Evolutionary conservation across 2,797 vertebrate species (phyloP).

Genomic region (Myotis pilosus): DNA sequence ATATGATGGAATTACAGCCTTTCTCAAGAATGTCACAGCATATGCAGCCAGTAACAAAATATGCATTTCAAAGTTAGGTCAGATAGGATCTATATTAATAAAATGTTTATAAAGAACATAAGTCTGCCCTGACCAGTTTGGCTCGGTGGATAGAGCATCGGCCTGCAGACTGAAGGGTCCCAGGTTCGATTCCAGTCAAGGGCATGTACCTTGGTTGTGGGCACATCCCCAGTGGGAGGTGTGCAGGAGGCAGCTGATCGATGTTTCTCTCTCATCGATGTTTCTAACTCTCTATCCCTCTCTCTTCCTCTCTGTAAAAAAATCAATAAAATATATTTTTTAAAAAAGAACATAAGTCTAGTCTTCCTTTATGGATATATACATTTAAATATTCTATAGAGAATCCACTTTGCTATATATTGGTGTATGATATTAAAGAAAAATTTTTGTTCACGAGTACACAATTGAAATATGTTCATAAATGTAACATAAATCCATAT

Average conservation of each 20-base stretch:
- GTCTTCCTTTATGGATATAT: neutral
- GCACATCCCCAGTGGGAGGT: too few relatives aligned
- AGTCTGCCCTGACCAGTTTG: neutral
- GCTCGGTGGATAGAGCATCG: too few relatives aligned
- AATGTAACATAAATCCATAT: neutral
- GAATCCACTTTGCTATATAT: neutral
- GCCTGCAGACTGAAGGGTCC: too few relatives aligned
- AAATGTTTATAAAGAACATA: neutral
- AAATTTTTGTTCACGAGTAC: neutral
- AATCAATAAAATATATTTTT: too few relatives aligned
- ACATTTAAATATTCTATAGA: neutral
- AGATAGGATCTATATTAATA: neutral
- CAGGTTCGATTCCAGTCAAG: too few relatives aligned
- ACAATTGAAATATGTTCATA: neutral
- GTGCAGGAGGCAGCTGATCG: too few relatives aligned
- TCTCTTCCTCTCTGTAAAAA: too few relatives aligned
- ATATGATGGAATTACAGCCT: neutral
- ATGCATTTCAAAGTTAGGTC: conserved; percentile 15
- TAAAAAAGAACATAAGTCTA: neutral
- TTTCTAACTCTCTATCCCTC: too few relatives aligned
- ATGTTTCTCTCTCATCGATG: too few relatives aligned
- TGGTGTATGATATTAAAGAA: neutral
- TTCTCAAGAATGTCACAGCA: conserved; percentile 1
- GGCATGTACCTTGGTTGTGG: too few relatives aligned
- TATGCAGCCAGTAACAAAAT: neutral